Percentiles rank a stretch among this genome's conserved stretches.
phyloP scores from a whole-genome alignment of 2,888 invertebrate genomes.

The Sialis lutaria region DNA sequence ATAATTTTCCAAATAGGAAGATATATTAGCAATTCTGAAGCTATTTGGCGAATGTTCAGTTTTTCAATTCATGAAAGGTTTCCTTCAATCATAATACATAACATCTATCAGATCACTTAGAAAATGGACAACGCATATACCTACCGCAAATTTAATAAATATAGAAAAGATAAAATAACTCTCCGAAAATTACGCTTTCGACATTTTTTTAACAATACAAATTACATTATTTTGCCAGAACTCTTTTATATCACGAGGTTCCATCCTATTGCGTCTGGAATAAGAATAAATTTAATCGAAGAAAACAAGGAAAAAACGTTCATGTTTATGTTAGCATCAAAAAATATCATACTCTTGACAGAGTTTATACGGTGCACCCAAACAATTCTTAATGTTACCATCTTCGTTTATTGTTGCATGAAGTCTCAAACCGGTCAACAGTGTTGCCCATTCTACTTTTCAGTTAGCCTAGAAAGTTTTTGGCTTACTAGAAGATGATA shows the following conservation, averaged over 20 bases:
- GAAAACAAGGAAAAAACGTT: slow-evolving; percentile 9
- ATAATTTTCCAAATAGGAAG: too few species aligned
- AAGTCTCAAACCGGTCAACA: slow-evolving; percentile 17
- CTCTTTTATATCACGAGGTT: slow-evolving; percentile 11
- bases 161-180: slow-evolving; percentile 8
- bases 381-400: slow-evolving; percentile 8
- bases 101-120: slow-evolving; percentile 1
- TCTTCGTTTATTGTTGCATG: slow-evolving; percentile 13
- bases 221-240: slow-evolving; percentile 17
- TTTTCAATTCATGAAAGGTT: too few species aligned
- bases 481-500: too few species aligned
- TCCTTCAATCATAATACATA: neutral
- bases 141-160: slow-evolving; percentile 8
- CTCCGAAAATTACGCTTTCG: slow-evolving; percentile 14
- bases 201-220: slow-evolving; percentile 19
- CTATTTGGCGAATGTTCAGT: too few species aligned
- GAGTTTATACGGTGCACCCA: slow-evolving; percentile 9
- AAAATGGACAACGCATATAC: slow-evolving; percentile 9
- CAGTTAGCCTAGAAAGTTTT: slow-evolving; percentile 13
- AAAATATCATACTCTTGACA: slow-evolving; percentile 7
- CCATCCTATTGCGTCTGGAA: slow-evolving; percentile 13
- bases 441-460: slow-evolving; percentile 13
- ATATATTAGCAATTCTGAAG: too few species aligned
- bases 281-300: slow-evolving; percentile 7
- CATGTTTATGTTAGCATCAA: slow-evolving; percentile 5